Evolutionary conservation across 2,797 vertebrate genomes (phyloP).

Genomic region (Acipenser ruthenus): DNA sequence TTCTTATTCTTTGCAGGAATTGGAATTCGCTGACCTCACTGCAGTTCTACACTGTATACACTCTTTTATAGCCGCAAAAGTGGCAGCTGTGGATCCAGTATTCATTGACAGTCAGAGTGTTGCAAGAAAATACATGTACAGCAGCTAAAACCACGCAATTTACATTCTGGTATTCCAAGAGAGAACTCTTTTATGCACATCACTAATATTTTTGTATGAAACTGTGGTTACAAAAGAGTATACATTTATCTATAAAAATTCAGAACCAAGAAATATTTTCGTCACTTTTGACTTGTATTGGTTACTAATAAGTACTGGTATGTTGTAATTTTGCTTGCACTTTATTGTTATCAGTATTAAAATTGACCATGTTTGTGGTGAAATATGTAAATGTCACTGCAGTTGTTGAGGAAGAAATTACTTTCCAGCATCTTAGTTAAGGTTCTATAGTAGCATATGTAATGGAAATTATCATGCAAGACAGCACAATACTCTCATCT

Average conservation of each 20-base stretch:
- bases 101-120: conserved; percentile 75
- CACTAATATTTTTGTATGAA: conserved; percentile 75
- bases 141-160: conserved; percentile 53
- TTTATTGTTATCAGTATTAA: conserved; percentile 21
- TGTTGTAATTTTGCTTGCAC: conserved; percentile 18
- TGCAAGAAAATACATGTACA: conserved; percentile 64
- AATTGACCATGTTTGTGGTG: conserved; percentile 3
- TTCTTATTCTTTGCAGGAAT: conserved; percentile 57
- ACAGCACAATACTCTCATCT: too few species aligned
- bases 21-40: conserved; percentile 84
- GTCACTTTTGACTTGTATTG: conserved; percentile 32
- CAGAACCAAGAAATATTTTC: too few species aligned
- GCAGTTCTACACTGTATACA: conserved; percentile 86
- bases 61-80: conserved; percentile 87
- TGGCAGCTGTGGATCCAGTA: conserved; percentile 85
- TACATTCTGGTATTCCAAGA: conserved; percentile 56
- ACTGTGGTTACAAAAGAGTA: conserved; percentile 26
- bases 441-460: neutral
- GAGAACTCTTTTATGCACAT: conserved; percentile 63
- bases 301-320: conserved; percentile 20
- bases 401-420: neutral
- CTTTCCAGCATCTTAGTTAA: neutral
- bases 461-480: too few species aligned
- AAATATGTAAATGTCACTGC: neutral
- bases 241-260: too few species aligned